Evolutionary conservation across 2,888 invertebrate species (phyloP), one percentile per base, ranked within the genome.

Genomic region (Leptopilina myrica): DNA sequence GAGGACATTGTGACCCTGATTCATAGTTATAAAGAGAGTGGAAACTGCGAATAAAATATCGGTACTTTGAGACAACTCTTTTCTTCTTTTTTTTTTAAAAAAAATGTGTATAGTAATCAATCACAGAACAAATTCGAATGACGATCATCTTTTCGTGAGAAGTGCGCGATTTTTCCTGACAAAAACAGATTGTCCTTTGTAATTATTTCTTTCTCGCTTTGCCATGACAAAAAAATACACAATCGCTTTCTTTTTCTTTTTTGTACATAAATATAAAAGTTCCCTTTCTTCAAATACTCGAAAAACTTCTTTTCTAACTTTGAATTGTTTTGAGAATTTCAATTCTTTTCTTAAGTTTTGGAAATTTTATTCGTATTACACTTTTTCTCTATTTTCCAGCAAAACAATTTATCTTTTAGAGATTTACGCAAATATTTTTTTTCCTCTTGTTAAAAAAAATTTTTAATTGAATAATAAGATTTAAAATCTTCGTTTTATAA

Each of bases 161-260:
- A 79, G 80, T 69, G 76, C 79, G 78, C 79, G 78, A 75, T 77
- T 81, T 43, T 80, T 76, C 75, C 78, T 76, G 78, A 78, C 80
- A 43, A 49, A 9, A 77, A 81, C 56, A 75, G 83, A 83, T 83
- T 83, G 83, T 83, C 83, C 80, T 79, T 76, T 69, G 78, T 80
- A 78, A 33, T 43, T 43, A 43, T n/a, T 73, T 73, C 56, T 73
- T 59, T 56, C n/a, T 56, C 56, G 56, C 40, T n/a, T 59, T 40
- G 53, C 73, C 56, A 73, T 59, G n/a, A 56, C 53, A 67, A 33
- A 53, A 73, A 73, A 69, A 69, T 8, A 69, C 69, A 26, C 49
- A 56, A 73, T 73, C 56, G 9, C 73, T 15, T 40, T 56, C 26
- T 53, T 8, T 43, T 43, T 5, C 8, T 43, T 43, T 8, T 43